Conservation (phyloP, 1,140 invertebrate genomes). For the Mercenaria mercenaria region DNA sequence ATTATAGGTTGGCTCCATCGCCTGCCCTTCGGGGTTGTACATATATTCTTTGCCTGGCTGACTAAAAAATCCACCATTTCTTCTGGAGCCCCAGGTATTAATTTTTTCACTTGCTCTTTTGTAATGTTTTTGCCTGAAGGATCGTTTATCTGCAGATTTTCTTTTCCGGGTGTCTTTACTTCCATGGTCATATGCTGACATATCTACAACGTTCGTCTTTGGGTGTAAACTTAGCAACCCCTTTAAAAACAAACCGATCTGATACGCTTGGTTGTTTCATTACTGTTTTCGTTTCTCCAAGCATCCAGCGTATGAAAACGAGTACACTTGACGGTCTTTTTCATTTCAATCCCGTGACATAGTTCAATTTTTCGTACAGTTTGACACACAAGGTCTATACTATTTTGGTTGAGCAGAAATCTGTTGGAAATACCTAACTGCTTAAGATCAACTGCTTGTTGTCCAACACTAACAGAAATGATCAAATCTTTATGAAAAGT, state of each 20-base stretch:
- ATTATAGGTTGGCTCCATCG: conserved; percentile 29
- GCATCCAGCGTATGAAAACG: neutral
- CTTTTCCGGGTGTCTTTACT: no score
- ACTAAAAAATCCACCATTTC: neutral
- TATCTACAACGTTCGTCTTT: no score
- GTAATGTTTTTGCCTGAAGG: neutral
- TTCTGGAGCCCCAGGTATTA: neutral
- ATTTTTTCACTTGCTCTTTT: neutral
- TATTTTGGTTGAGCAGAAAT: neutral
- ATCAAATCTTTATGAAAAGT: neutral
- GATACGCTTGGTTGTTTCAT: no score
- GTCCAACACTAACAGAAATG: neutral
- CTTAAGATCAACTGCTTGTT: neutral
- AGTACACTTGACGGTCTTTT: neutral
- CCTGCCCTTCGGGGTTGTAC: conserved; percentile 9
- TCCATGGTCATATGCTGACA: no score
- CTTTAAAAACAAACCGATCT: no score
- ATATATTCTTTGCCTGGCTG: conserved; percentile 7
- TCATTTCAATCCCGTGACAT: neutral
- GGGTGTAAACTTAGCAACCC: no score
- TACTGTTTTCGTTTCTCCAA: no score
- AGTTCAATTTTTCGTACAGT: neutral
- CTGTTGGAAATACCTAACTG: neutral
- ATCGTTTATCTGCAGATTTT: neutral
- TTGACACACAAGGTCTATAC: no score